Conservation (phyloP, 2,888 invertebrate species). For the Agonopterix subpropinquella region DNA sequence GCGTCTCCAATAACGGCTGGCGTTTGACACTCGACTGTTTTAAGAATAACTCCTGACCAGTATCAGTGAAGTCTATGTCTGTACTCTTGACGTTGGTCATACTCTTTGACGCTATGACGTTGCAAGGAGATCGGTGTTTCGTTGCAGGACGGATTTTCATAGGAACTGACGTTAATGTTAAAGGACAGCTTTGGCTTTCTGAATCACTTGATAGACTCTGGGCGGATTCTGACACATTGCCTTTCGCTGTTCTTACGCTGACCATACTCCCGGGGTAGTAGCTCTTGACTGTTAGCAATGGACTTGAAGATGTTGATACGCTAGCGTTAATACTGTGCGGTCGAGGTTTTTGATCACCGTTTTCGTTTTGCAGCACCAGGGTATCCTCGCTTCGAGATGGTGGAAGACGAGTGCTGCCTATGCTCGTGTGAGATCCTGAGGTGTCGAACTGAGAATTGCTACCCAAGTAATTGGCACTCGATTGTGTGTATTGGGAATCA, state of each 20-base stretch:
- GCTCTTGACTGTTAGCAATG: conserved; percentile 78
- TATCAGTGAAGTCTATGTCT: conserved; percentile 60
- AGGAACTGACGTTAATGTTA: conserved; percentile 65
- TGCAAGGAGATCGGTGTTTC: conserved; percentile 48
- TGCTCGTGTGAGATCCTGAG: conserved; percentile 54
- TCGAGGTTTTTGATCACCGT: conserved; percentile 63
- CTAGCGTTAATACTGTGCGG: conserved; percentile 76
- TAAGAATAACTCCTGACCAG: conserved; percentile 49
- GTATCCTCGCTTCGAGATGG: conserved; percentile 90
- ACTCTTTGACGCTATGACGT: conserved; percentile 75
- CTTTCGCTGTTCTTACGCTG: conserved; percentile 77
- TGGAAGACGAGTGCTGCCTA: conserved; percentile 74
- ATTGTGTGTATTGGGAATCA: conserved; percentile 75
- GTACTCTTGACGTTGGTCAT: conserved; percentile 78
- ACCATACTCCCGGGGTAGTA: conserved; percentile 79
- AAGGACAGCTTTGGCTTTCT: conserved; percentile 74
- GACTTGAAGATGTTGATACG: conserved; percentile 82
- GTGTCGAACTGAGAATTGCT: conserved; percentile 65
- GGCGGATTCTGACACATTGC: conserved; percentile 78
- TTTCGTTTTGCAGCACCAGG: conserved; percentile 68
- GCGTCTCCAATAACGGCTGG: conserved; percentile 63
- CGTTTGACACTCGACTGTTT: conserved; percentile 62
- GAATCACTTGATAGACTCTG: conserved; percentile 81
- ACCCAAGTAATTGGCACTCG: conserved; percentile 59
- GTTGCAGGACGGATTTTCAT: conserved; percentile 70